Evolutionary conservation across 1,140 invertebrate species (phyloP).

Genomic region (Philopotamus ludificatus): DNA sequence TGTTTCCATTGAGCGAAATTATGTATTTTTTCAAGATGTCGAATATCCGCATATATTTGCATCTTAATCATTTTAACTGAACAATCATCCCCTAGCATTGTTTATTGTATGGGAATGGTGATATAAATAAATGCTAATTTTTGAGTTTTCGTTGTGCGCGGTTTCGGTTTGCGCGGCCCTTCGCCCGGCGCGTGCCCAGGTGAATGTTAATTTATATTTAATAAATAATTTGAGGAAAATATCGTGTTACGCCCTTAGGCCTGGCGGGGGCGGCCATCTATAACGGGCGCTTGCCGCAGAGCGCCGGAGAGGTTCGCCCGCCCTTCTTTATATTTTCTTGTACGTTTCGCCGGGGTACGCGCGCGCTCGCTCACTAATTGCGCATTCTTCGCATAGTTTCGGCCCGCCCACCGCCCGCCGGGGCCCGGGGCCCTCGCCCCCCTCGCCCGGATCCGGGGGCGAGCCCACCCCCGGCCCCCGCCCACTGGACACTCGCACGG

Average conservation of each 20-base stretch:
- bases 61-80: no score
- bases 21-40: no score
- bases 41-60: no score
- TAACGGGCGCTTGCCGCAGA: slow-evolving; percentile 11
- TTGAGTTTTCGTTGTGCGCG: no score
- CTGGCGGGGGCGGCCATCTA: not conserved
- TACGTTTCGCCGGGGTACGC: slow-evolving; percentile 54
- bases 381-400: slow-evolving; percentile 88
- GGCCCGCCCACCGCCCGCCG: slow-evolving; percentile 59
- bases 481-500: slow-evolving; percentile 34
- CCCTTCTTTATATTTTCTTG: slow-evolving; percentile 67
- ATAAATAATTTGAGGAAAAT: not conserved
- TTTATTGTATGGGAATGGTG: no score
- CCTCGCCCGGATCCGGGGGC: slow-evolving; percentile 31
- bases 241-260: slow-evolving; percentile 9
- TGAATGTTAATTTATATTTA: not conserved
- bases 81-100: no score
- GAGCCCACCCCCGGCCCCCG: not conserved
- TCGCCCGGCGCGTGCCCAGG: not conserved
- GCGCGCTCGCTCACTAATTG: slow-evolving; percentile 78
- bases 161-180: no score
- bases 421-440: slow-evolving; percentile 46
- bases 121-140: no score
- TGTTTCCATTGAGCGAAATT: no score
- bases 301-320: slow-evolving; percentile 48